phyloP scores from a whole-genome alignment of 2,113 vertebrate species.

The Ondatra zibethicus region DNA sequence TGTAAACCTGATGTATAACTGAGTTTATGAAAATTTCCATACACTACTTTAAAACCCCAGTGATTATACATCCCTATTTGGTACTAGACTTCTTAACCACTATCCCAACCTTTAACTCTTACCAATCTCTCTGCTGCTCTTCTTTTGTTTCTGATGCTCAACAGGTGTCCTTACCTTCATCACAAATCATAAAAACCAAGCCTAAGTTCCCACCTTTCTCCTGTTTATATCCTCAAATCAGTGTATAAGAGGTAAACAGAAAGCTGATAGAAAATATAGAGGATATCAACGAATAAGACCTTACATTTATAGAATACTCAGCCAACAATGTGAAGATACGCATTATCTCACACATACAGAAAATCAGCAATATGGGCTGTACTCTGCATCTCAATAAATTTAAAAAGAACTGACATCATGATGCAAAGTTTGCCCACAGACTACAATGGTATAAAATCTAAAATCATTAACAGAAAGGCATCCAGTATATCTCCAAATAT shows the following conservation, averaged over 20 bases:
- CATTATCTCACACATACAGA: not conserved
- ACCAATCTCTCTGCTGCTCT: not conserved
- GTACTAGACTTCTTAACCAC: conserved; percentile 1
- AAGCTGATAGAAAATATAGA: not conserved
- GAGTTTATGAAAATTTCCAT: not conserved
- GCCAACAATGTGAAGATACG: conserved; percentile 2
- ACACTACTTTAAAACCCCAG: not conserved
- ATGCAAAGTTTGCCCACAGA: not conserved
- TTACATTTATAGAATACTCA: not conserved
- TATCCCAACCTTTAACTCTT: not conserved
- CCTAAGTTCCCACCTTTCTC: not conserved
- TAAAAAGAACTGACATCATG: not conserved
- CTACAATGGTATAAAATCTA: conserved; percentile 13
- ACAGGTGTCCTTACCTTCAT: not conserved
- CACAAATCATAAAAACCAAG: conserved; percentile 9
- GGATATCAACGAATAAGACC: not conserved
- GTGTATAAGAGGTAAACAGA: not conserved
- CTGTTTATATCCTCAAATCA: not conserved
- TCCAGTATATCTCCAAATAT: not conserved
- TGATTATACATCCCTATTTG: conserved; percentile 13
- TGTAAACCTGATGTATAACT: not conserved
- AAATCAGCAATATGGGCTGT: not conserved
- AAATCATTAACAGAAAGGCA: conserved; percentile 38
- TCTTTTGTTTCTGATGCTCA: conserved; percentile 10
- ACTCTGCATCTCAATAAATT: conserved; percentile 32